Evolutionary conservation across 2,113 vertebrate genomes (phyloP).

Genomic region (Mesocricetus auratus): DNA sequence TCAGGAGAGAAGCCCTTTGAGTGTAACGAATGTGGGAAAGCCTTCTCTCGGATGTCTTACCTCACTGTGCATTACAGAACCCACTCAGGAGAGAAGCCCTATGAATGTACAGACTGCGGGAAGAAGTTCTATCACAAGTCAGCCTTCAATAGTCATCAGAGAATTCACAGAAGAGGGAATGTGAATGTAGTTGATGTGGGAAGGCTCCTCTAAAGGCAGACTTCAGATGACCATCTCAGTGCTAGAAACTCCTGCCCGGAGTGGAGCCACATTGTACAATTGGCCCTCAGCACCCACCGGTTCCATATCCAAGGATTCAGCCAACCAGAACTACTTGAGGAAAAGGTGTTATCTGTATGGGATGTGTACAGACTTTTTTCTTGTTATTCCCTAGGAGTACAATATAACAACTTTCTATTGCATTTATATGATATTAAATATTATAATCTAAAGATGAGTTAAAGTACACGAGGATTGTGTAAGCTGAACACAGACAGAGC

Average conservation of each 20-base stretch:
- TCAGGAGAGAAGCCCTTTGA: conserved; percentile 67
- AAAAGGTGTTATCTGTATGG: background rate
- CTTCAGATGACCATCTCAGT: background rate
- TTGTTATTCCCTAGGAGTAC: background rate
- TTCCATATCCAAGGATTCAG: background rate
- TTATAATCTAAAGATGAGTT: background rate
- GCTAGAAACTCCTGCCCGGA: background rate
- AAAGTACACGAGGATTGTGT: background rate
- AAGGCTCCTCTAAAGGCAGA: conserved; percentile 61
- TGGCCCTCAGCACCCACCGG: background rate
- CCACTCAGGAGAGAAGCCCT: conserved; percentile 83
- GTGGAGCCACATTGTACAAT: background rate
- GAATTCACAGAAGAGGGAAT: conserved; percentile 66
- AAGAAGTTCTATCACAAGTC: conserved; percentile 82
- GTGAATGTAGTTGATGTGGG: conserved; percentile 48
- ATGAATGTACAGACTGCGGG: conserved; percentile 80
- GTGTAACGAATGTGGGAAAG: conserved; percentile 62
- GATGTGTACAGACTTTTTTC: background rate
- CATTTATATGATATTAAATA: background rate
- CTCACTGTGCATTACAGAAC: conserved; percentile 80
- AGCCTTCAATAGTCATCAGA: conserved; percentile 81
- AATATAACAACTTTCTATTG: background rate
- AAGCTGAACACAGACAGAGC: background rate
- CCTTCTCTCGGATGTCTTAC: conserved; percentile 66
- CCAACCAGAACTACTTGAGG: background rate